Evolutionary conservation across 2,888 invertebrate species (phyloP).

Genomic region (Phyto melanocephala): DNA sequence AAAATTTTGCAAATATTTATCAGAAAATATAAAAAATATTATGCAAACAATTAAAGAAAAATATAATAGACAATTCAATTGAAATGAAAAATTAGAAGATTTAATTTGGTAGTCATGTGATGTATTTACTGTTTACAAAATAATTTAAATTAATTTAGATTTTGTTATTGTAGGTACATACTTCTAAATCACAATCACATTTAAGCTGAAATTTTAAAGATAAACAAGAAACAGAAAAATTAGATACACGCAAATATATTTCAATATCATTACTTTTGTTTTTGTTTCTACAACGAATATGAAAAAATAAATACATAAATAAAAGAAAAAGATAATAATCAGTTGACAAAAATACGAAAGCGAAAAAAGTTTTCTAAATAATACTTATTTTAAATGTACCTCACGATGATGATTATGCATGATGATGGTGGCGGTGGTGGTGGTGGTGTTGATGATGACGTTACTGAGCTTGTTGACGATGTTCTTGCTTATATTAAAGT

Average conservation of each 20-base stretch:
- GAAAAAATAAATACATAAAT: too few relatives aligned
- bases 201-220: too few relatives aligned
- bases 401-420: neutral
- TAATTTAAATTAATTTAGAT: neutral
- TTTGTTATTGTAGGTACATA: too few relatives aligned
- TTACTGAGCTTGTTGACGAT: neutral
- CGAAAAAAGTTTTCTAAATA: conserved; percentile 31
- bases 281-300: conserved; percentile 3
- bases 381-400: neutral
- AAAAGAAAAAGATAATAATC: conserved; percentile 6
- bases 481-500: neutral
- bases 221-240: neutral
- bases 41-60: neutral
- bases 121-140: conserved; percentile 30
- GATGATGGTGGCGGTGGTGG: neutral
- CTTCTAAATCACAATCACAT: too few relatives aligned
- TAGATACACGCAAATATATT: neutral
- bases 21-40: neutral
- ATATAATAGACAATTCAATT: conserved; percentile 32
- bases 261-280: neutral
- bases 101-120: conserved; percentile 39
- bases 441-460: neutral
- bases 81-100: conserved; percentile 34
- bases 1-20: conserved; percentile 12
- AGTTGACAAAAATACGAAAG: conserved; percentile 22